Evolutionary conservation across 2,113 vertebrate genomes (phyloP).

Genomic region (Megaceryle maxima): DNA sequence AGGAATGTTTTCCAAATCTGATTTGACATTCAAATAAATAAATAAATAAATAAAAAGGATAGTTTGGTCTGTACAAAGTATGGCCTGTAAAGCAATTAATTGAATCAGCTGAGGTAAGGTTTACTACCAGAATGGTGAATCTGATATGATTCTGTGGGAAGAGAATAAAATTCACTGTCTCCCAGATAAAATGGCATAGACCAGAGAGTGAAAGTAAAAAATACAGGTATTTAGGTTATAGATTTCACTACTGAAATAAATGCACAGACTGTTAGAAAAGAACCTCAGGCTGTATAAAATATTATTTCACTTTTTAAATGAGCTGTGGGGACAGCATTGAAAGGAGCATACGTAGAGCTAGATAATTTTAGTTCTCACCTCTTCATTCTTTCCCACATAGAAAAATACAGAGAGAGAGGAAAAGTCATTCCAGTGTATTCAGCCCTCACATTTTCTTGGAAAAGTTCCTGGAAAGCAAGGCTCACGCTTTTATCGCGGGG

Average conservation of each 20-base stretch:
- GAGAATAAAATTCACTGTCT: background rate
- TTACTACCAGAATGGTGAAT: background rate
- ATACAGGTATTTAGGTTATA: background rate
- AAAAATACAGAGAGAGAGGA: background rate
- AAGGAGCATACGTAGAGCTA: background rate
- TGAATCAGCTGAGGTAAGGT: background rate
- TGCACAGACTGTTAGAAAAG: background rate
- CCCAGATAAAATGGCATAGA: background rate
- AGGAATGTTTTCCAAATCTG: background rate
- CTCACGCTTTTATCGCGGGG: background rate
- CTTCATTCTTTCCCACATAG: background rate
- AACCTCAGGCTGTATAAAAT: background rate
- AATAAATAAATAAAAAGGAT: background rate
- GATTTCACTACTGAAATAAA: background rate
- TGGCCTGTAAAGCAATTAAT: background rate
- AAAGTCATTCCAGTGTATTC: background rate
- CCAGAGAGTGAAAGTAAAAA: background rate
- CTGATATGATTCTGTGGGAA: background rate
- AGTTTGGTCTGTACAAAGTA: background rate
- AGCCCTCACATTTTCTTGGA: background rate
- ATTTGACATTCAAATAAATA: background rate
- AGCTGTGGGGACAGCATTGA: background rate
- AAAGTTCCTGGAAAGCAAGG: background rate
- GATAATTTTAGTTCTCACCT: background rate
- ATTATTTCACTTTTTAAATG: background rate